Percentiles rank a stretch among this genome's conserved stretches.
Evolutionary conservation across 2,113 vertebrate genomes (phyloP).

Genomic region (Serinus canaria): DNA sequence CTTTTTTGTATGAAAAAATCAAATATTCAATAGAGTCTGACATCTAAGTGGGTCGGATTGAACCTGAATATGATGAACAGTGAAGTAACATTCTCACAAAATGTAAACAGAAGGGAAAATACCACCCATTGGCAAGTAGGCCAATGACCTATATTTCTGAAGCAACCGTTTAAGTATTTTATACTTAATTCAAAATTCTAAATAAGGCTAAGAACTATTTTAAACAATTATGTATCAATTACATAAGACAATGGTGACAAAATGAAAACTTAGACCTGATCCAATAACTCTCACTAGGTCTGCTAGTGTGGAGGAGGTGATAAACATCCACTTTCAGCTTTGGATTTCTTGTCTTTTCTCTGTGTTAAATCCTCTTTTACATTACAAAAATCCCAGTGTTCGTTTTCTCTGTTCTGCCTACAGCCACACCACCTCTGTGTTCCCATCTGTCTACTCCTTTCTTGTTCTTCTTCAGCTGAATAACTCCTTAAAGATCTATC

Average conservation of each 20-base stretch:
- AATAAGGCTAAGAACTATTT: conserved; percentile 17
- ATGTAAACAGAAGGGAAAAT: not conserved
- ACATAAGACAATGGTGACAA: conserved; percentile 43
- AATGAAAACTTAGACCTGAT: conserved; percentile 27
- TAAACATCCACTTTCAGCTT: conserved; percentile 27
- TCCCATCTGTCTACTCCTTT: conserved; percentile 28
- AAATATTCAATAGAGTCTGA: not conserved
- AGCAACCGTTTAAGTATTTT: not conserved
- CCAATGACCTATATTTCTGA: not conserved
- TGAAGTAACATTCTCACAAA: not conserved
- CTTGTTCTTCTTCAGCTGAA: not conserved
- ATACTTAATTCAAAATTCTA: conserved; percentile 2
- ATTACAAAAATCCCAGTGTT: not conserved
- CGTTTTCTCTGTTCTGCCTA: conserved; percentile 35
- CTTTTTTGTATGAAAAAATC: not conserved
- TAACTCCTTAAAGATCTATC: not conserved
- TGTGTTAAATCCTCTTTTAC: not conserved
- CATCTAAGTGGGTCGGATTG: not conserved
- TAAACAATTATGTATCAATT: conserved; percentile 17
- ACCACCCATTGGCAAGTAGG: not conserved
- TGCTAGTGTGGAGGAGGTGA: conserved; percentile 51
- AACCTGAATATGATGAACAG: not conserved
- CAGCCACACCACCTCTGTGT: conserved; percentile 10
- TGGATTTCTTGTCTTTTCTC: conserved; percentile 13
- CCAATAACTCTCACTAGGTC: conserved; percentile 39